Base-by-base conservation (phyloP, 2,888 invertebrate species). In the Drosophila fulvimacula region DNA sequence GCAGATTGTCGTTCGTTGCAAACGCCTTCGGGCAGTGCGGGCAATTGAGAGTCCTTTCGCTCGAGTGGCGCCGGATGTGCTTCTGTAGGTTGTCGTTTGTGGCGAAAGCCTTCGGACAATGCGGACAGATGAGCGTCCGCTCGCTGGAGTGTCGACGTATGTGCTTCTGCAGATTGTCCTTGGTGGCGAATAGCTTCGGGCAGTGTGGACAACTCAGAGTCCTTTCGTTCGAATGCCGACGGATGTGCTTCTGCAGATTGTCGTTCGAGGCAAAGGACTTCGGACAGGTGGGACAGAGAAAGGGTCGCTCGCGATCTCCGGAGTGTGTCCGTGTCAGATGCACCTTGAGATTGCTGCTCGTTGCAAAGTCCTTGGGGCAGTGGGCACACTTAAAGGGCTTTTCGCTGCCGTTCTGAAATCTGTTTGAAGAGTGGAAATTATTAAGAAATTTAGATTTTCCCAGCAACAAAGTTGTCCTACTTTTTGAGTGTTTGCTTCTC, bases 21-120 rank as follows among this genome's bases (percentile, higher is more conserved):
- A 76, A 76, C 0, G 76, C 76, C 36, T 76, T 76, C 7, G 76
- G 76, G 27, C 76, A 76, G 53, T 74, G 70, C 0, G 76, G 79
- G 17, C 76, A 76, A 9, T 74, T 74, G 0, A 76, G 42, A 0
- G 74, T 78, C 6, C 79, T 15, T 10, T 76, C 76, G 17, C 70
- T 76, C 0, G 79, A 78, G 13, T 76, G 76, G 13, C 76, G 19
- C 0, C 76, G 70, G 2, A 76, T 78, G 62, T 76, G 76, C 62
- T 76, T 76, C 32, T 76, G 76, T 15, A 76, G 74, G 46, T 76
- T 76, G 17, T 76, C 76, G 10, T 76, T 76, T 9, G 76, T 76
- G 3, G 76, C 76, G 34, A 76, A 76, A 0, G 76, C 76, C 24
- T 76, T 76, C 6, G 76, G 76, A 15, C 76, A 76, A 38, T 74